Evolutionary conservation across 2,888 invertebrate genomes (phyloP).

Genomic region (Euclidia mi): DNA sequence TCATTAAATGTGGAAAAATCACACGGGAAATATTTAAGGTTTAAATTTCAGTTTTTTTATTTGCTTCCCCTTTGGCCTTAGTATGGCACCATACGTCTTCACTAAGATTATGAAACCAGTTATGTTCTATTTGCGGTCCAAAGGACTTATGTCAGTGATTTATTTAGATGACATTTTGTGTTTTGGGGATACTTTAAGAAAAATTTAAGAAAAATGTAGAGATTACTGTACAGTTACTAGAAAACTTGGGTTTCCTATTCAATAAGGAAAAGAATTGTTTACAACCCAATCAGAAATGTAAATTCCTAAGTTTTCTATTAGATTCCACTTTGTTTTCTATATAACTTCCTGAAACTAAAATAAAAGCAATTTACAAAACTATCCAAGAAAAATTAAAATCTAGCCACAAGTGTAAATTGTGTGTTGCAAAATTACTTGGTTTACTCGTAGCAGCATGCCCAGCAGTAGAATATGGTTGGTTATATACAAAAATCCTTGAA

Average conservation of each 20-base stretch:
- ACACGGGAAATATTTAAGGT: slow-evolving; percentile 15
- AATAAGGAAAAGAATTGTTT: slow-evolving; percentile 39
- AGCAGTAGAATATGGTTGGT: slow-evolving; percentile 56
- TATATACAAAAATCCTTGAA: slow-evolving; percentile 56
- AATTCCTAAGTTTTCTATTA: slow-evolving; percentile 33
- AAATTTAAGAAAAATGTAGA: slow-evolving; percentile 9
- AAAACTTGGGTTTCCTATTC: slow-evolving; percentile 33
- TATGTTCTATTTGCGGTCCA: slow-evolving; percentile 18
- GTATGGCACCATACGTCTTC: slow-evolving; percentile 28
- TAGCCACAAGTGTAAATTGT: slow-evolving; percentile 34
- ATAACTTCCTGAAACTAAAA: slow-evolving; percentile 35
- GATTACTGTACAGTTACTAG: background rate
- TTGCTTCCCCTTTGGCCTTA: slow-evolving; percentile 25
- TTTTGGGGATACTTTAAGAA: slow-evolving; percentile 9
- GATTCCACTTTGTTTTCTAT: slow-evolving; percentile 23
- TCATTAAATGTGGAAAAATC: slow-evolving; percentile 9
- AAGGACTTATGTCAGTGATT: slow-evolving; percentile 25
- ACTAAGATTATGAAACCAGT: slow-evolving; percentile 40
- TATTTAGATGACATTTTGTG: slow-evolving; percentile 35
- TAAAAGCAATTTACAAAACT: slow-evolving; percentile 9
- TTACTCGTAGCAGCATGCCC: slow-evolving; percentile 53
- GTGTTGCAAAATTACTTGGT: slow-evolving; percentile 42
- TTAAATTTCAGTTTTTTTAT: slow-evolving; percentile 28
- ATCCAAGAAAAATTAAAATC: slow-evolving; percentile 9
- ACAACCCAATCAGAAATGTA: slow-evolving; percentile 23